phyloP scores from a whole-genome alignment of 2,113 vertebrate species.

The Sapayoa aenigma region DNA sequence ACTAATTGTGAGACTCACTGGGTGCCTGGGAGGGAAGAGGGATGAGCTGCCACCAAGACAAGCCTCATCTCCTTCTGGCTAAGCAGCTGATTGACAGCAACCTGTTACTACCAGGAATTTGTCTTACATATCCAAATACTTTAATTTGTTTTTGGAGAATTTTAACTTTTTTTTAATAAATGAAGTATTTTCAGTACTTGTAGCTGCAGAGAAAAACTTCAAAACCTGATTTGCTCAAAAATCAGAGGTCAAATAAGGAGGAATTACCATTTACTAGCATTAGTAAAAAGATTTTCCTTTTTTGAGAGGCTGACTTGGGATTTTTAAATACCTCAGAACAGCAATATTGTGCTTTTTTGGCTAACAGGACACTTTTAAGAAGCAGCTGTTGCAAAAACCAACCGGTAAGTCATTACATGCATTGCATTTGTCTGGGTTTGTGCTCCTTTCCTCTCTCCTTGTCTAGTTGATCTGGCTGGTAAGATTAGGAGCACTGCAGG shows the following conservation, averaged over 20 bases:
- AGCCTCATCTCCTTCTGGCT: background rate
- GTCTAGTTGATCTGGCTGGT: conserved; percentile 10
- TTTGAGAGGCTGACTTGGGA: background rate
- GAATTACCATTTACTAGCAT: background rate
- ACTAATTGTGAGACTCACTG: background rate
- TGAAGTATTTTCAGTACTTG: background rate
- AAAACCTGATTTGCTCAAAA: background rate
- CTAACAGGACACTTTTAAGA: background rate
- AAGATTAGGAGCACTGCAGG: conserved; percentile 39
- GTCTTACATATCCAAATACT: background rate
- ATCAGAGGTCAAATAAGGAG: background rate
- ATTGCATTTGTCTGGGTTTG: background rate
- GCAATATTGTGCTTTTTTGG: background rate
- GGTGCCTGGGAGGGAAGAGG: background rate
- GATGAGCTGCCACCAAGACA: background rate
- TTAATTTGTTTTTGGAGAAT: background rate
- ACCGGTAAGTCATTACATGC: background rate
- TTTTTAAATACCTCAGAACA: background rate
- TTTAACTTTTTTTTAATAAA: background rate
- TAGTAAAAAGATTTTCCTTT: background rate
- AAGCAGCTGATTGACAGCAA: background rate
- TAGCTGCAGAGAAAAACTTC: background rate
- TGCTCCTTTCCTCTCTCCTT: background rate
- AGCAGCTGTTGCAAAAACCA: background rate
- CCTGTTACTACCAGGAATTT: background rate